These are phyloP conservation scores for Zaprionus ghesquierei DNA, from an alignment of 1,140 invertebrate species.

Conservation along the genomic window DNA sequence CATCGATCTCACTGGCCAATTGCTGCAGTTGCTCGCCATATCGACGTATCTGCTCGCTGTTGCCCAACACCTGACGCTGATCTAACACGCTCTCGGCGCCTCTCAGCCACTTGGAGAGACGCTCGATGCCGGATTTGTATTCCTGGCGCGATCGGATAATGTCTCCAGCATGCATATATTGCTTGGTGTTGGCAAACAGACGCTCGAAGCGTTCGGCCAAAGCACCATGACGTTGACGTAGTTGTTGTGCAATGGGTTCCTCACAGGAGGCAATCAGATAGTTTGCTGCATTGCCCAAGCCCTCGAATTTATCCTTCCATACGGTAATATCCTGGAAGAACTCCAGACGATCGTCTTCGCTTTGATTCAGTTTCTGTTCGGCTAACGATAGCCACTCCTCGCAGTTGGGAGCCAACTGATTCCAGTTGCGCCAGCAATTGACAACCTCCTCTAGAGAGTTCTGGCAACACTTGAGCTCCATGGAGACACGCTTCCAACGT, in stretches of 20 bases:
- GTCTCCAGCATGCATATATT: slow-evolving; percentile 94
- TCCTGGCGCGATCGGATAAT: slow-evolving; percentile 91
- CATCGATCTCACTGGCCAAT: slow-evolving; percentile 91
- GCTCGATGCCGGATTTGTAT: slow-evolving; percentile 90
- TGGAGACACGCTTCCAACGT: slow-evolving; percentile 94
- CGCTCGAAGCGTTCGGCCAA: slow-evolving; percentile 91
- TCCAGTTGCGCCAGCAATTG: slow-evolving; percentile 94
- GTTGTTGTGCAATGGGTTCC: slow-evolving; percentile 89
- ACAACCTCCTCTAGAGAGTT: slow-evolving; percentile 95
- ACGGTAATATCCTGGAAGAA: slow-evolving; percentile 94
- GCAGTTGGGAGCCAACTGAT: slow-evolving; percentile 88
- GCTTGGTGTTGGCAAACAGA: slow-evolving; percentile 91
- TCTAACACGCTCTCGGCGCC: slow-evolving; percentile 89
- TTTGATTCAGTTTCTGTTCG: slow-evolving; percentile 88
- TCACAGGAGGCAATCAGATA: slow-evolving; percentile 94
- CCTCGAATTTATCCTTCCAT: slow-evolving; percentile 94
- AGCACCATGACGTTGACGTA: slow-evolving; percentile 89
- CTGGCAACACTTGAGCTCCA: slow-evolving; percentile 94
- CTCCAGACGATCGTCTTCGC: slow-evolving; percentile 93
- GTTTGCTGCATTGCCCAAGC: slow-evolving; percentile 92
- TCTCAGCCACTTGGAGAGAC: slow-evolving; percentile 90
- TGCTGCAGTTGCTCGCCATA: slow-evolving; percentile 91
- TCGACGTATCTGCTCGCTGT: slow-evolving; percentile 89
- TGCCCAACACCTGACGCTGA: slow-evolving; percentile 87
- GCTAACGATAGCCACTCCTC: slow-evolving; percentile 91